Conservation (phyloP, 2,888 invertebrate species). For the Aphodius granarius region DNA sequence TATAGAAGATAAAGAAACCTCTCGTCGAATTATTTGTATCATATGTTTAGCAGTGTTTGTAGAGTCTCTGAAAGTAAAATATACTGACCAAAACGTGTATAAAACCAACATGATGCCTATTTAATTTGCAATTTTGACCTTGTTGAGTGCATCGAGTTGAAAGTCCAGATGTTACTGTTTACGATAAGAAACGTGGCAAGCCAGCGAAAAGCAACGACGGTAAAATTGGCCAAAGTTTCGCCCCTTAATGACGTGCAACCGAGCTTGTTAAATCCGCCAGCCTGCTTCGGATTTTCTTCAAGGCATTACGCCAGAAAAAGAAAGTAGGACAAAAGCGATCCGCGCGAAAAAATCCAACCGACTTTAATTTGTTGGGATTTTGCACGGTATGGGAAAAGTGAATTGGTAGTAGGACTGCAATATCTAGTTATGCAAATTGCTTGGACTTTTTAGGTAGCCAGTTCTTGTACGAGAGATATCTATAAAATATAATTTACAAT, state of each 20-base stretch:
- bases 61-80: too few relatives aligned
- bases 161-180: constrained; percentile 23
- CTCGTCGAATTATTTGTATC: too few relatives aligned
- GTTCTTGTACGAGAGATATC: too few relatives aligned
- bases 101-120: too few relatives aligned
- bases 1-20: too few relatives aligned
- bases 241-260: constrained; percentile 22
- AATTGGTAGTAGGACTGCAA: background rate
- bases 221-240: constrained; percentile 23
- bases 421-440: background rate
- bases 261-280: constrained; percentile 10
- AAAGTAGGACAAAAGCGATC: background rate
- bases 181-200: background rate
- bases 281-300: constrained; percentile 12
- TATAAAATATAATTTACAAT: too few relatives aligned
- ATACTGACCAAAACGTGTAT: too few relatives aligned
- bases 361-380: background rate
- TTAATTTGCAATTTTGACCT: background rate
- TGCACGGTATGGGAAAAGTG: background rate
- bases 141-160: background rate
- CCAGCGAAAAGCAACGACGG: constrained; percentile 5
- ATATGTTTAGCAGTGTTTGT: too few relatives aligned
- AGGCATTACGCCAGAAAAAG: background rate
- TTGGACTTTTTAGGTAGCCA: too few relatives aligned
- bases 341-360: background rate